phyloP scores from a whole-genome alignment of 2,113 vertebrate species.

The Paralichthys olivaceus region DNA sequence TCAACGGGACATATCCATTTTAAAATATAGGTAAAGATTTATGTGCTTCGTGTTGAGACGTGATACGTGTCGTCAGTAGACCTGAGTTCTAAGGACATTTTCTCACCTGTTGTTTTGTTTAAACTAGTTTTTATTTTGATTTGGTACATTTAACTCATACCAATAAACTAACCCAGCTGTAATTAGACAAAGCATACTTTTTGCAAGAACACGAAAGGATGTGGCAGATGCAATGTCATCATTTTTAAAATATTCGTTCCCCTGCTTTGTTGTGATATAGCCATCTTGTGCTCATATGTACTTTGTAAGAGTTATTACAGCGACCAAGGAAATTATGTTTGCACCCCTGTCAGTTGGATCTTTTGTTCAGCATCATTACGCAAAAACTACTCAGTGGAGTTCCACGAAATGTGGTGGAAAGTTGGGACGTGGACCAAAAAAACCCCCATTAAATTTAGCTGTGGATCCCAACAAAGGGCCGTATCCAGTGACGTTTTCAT shows the following conservation, averaged over 20 bases:
- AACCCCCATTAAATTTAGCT: no score
- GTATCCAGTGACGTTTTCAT: no score
- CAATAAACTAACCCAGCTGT: not conserved
- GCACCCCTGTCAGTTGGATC: no score
- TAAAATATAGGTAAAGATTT: slow-evolving; percentile 12
- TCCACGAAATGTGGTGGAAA: not conserved
- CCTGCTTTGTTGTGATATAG: not conserved
- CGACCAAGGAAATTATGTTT: no score
- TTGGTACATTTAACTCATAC: not conserved
- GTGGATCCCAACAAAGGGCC: no score
- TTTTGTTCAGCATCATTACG: no score
- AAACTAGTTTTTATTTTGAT: not conserved
- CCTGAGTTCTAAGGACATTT: not conserved
- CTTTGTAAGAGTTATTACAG: no score
- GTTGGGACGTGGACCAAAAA: not conserved
- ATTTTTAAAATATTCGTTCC: not conserved
- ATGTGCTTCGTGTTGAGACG: slow-evolving; percentile 7
- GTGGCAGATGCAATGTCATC: not conserved
- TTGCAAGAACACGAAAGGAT: not conserved
- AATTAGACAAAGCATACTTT: no score
- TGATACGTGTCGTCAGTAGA: not conserved
- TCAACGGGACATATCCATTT: slow-evolving; percentile 21
- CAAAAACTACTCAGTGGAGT: no score
- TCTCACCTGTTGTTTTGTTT: not conserved
- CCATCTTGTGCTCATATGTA: no score